Percentiles rank a stretch among this genome's conserved stretches.
These are phyloP conservation scores for Ophiodon elongatus DNA, from an alignment of 2,113 vertebrate genomes.

Conservation along the genomic window DNA sequence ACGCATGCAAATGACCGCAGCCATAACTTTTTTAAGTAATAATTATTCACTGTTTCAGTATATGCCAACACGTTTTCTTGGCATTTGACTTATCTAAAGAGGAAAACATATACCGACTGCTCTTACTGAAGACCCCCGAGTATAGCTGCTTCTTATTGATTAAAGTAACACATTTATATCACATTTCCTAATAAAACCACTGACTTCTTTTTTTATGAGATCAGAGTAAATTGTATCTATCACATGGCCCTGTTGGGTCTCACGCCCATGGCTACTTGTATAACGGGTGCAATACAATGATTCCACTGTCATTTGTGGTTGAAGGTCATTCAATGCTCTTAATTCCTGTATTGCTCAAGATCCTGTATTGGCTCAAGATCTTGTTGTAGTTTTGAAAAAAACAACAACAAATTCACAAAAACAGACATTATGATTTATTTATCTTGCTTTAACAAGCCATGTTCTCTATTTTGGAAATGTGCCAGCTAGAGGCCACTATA, in stretches of 20 bases:
- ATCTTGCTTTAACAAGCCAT: background rate
- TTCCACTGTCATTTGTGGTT: conserved; percentile 23
- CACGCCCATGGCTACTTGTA: conserved; percentile 18
- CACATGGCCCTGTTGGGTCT: background rate
- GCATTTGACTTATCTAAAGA: background rate
- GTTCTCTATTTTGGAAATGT: background rate
- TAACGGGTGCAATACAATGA: conserved; percentile 35
- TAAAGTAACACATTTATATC: background rate
- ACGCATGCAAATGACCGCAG: background rate
- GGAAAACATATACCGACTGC: background rate
- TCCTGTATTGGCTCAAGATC: background rate
- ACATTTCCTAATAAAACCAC: background rate
- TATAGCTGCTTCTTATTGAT: background rate
- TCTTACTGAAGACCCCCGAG: background rate
- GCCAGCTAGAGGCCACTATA: background rate
- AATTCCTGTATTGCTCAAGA: background rate
- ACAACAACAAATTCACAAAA: background rate
- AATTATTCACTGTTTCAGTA: background rate
- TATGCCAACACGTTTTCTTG: background rate
- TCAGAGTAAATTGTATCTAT: background rate
- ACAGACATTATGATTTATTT: background rate
- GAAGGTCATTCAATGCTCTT: background rate
- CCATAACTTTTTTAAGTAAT: too few relatives aligned
- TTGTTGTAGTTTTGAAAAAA: background rate
- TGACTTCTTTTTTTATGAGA: background rate